Evolutionary conservation across 2,113 vertebrate species (phyloP).

Genomic region (Panurus biarmicus): DNA sequence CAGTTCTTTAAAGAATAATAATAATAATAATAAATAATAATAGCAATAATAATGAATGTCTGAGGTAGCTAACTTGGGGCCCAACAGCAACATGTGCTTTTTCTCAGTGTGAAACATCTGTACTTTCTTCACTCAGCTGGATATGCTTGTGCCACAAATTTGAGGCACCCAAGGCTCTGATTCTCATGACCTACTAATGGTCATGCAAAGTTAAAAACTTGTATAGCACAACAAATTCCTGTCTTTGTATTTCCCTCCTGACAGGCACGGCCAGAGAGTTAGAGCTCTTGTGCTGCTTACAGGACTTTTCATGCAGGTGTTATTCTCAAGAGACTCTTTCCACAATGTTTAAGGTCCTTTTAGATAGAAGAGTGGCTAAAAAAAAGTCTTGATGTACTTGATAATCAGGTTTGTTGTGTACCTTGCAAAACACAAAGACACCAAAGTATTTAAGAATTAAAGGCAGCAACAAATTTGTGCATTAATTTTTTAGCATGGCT

Average conservation of each 20-base stretch:
- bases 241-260: not conserved
- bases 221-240: not conserved
- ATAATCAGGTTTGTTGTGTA: not conserved
- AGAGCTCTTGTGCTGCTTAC: not conserved
- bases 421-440: not conserved
- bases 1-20: not conserved
- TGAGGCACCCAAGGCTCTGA: not conserved
- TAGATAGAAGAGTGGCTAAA: not conserved
- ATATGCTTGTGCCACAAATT: not conserved
- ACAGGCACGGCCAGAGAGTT: not conserved
- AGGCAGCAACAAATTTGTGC: not conserved
- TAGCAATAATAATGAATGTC: not conserved
- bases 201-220: not conserved
- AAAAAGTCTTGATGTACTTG: not conserved
- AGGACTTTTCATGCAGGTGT: not conserved
- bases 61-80: not conserved
- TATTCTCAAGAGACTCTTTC: not conserved
- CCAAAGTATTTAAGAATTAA: not conserved
- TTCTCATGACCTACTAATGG: not conserved
- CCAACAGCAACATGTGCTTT: not conserved
- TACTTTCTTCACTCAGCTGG: not conserved
- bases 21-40: not conserved
- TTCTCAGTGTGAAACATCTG: not conserved
- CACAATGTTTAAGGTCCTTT: not conserved
- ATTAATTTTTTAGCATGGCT: not conserved